Conservation (phyloP, 2,113 vertebrate species). For the Archocentrus centrarchus region DNA sequence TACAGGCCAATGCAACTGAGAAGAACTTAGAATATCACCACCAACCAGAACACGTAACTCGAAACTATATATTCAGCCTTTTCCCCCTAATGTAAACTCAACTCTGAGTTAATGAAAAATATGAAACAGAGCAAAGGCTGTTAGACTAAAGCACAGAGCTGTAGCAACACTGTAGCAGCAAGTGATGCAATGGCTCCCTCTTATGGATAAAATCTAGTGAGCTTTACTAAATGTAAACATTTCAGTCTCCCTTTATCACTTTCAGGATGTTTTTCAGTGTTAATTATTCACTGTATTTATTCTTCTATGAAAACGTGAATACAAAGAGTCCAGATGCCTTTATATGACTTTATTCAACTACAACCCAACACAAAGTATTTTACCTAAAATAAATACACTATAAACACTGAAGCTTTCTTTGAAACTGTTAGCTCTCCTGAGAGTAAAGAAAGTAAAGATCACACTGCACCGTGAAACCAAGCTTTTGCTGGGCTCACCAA, state of each 20-base stretch:
- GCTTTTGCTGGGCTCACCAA: too few relatives aligned
- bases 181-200: constrained; percentile 8
- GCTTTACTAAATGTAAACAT: neutral
- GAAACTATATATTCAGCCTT: neutral
- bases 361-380: neutral
- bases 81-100: neutral
- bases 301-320: neutral
- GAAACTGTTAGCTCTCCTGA: too few relatives aligned
- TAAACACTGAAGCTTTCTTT: neutral
- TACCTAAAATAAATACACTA: neutral
- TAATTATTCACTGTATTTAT: neutral
- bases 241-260: neutral
- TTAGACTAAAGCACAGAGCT: neutral
- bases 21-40: neutral
- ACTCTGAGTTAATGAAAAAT: neutral
- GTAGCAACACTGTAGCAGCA: neutral
- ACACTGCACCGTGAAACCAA: too few relatives aligned
- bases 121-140: neutral
- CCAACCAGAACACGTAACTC: neutral
- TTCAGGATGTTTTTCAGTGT: neutral
- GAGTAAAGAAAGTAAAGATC: too few relatives aligned
- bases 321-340: neutral
- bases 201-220: neutral
- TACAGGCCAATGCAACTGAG: neutral
- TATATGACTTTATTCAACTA: neutral